Percentiles rank a stretch among this genome's conserved stretches.
Evolutionary conservation across 2,113 vertebrate species (phyloP).

Genomic region (Oplegnathus fasciatus): DNA sequence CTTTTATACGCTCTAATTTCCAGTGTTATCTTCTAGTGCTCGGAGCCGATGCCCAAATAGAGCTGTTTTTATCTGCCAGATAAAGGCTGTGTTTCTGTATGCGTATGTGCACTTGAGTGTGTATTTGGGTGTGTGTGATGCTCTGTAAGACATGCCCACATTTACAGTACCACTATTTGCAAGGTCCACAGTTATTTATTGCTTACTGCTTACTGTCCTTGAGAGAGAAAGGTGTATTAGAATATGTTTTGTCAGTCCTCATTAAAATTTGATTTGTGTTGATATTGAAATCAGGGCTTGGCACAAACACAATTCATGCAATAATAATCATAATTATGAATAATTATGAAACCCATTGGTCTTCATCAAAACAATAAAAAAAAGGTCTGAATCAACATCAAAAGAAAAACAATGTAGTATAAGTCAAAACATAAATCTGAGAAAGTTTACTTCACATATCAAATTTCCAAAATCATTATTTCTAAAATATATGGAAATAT

Average conservation of each 20-base stretch:
- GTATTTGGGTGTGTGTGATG: neutral
- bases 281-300: neutral
- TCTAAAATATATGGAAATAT: neutral
- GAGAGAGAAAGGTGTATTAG: neutral
- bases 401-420: neutral
- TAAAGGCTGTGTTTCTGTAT: constrained; percentile 38
- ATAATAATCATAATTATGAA: neutral
- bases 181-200: constrained; percentile 1
- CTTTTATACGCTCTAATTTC: constrained; percentile 74
- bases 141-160: neutral
- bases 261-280: constrained; percentile 20
- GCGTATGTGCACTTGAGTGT: constrained; percentile 9
- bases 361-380: constrained; percentile 10
- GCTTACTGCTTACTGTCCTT: neutral
- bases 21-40: constrained; percentile 62
- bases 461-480: too few species aligned
- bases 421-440: neutral
- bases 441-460: too few species aligned
- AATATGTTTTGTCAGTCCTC: neutral
- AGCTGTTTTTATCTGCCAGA: constrained; percentile 60
- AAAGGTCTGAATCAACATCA: neutral
- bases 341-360: constrained; percentile 4
- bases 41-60: constrained; percentile 60
- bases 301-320: neutral
- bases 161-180: constrained; percentile 26